A percentile compares a stretch with the other conserved stretches of the same genome.
These are phyloP conservation scores for Myotis davidii DNA, from an alignment of 2,113 vertebrate species.

Conservation along the genomic window DNA sequence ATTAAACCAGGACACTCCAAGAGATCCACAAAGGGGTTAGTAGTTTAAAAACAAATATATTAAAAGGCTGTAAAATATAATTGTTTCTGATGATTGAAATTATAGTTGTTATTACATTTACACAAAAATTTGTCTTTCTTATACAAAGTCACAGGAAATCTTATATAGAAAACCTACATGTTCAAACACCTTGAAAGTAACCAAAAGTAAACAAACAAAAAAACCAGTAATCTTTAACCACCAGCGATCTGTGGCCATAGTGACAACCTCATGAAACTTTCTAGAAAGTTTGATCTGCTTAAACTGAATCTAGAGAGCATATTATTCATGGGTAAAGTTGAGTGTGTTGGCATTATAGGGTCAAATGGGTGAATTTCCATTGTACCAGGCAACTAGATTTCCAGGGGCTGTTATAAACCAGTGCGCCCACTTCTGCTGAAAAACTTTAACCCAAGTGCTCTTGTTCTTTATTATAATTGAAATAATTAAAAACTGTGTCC, in stretches of 20 bases:
- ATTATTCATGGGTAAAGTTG: neutral
- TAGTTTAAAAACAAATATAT: neutral
- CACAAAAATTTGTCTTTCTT: neutral
- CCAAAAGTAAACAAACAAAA: neutral
- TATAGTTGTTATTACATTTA: conserved; percentile 22
- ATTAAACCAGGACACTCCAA: neutral
- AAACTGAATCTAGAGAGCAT: neutral
- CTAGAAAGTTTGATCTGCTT: neutral
- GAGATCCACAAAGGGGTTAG: neutral
- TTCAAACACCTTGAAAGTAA: neutral
- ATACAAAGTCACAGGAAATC: neutral
- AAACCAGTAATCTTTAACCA: neutral
- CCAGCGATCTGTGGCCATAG: neutral
- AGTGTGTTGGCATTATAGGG: neutral
- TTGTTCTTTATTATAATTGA: conserved; percentile 30
- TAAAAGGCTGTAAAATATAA: neutral
- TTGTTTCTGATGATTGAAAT: neutral
- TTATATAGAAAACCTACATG: neutral
- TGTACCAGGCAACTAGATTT: neutral
- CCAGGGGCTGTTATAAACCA: neutral
- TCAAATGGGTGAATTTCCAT: neutral
- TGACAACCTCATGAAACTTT: neutral
- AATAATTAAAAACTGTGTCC: conserved; percentile 50
- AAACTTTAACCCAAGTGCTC: conserved; percentile 14
- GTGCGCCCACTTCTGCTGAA: neutral